A percentile compares a stretch with the other conserved stretches of the same genome.
Evolutionary conservation across 2,888 invertebrate genomes (phyloP).

Genomic region (Drosophila nigricruria): DNA sequence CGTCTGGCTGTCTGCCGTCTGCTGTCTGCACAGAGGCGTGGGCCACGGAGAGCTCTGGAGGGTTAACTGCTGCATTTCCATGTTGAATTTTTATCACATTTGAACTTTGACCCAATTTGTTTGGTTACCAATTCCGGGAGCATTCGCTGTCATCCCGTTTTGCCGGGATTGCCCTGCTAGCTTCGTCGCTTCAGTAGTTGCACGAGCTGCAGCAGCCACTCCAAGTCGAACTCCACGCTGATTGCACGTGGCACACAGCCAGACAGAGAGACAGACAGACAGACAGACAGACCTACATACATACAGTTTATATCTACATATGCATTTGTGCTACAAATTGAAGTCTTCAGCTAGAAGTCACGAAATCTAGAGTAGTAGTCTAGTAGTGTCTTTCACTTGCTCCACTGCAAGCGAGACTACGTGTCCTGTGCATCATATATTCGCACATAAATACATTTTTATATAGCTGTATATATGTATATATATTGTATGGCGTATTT

Average conservation of each 20-base stretch:
- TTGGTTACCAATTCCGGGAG: conserved; percentile 63
- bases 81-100: conserved; percentile 79
- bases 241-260: conserved; percentile 73
- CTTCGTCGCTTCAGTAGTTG: conserved; percentile 45
- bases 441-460: neutral
- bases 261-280: conserved; percentile 34
- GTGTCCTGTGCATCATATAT: conserved; percentile 43
- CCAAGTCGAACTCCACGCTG: conserved; percentile 65
- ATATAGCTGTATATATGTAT: neutral
- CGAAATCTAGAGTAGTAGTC: conserved; percentile 79
- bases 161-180: conserved; percentile 50
- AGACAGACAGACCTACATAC: conserved; percentile 24
- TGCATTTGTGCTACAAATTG: conserved; percentile 68
- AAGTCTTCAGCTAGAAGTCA: conserved; percentile 77
- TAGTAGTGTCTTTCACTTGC: conserved; percentile 57
- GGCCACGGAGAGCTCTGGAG: neutral
- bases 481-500: conserved; percentile 42
- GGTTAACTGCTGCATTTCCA: conserved; percentile 46
- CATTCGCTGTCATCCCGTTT: conserved; percentile 38
- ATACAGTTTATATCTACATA: conserved; percentile 11
- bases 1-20: neutral
- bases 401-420: conserved; percentile 47
- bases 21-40: conserved; percentile 10
- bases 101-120: conserved; percentile 82
- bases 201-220: conserved; percentile 50